phyloP scores from a whole-genome alignment of 2,888 invertebrate species.

The Drosophila mettleri region DNA sequence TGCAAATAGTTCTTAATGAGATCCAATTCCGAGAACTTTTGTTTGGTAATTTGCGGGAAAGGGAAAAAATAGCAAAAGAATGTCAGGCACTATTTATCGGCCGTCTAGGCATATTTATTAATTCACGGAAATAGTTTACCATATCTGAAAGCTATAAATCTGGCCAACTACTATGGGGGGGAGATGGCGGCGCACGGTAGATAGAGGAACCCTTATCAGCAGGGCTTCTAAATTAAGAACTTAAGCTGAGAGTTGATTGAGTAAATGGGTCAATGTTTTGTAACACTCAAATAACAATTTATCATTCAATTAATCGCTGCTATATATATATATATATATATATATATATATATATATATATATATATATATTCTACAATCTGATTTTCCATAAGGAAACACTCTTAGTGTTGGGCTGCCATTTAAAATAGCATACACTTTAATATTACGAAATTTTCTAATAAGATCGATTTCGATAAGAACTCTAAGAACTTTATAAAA shows the following conservation, averaged over 20 bases:
- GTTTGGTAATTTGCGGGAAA: constrained; percentile 34
- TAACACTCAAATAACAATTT: constrained; percentile 9
- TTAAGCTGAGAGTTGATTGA: constrained; percentile 11
- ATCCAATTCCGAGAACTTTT: constrained; percentile 34
- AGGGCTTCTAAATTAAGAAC: constrained; percentile 19
- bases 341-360: neutral
- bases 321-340: neutral
- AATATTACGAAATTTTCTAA: neutral
- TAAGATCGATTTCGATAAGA: neutral
- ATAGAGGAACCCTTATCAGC: constrained; percentile 17
- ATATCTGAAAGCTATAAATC: constrained; percentile 26
- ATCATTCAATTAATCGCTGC: constrained; percentile 18
- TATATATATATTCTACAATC: neutral
- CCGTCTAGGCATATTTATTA: constrained; percentile 18
- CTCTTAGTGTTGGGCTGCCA: too few relatives aligned
- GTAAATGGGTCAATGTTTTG: constrained; percentile 4
- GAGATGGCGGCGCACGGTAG: neutral
- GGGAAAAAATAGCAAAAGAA: constrained; percentile 10
- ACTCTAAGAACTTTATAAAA: neutral
- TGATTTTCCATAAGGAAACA: neutral
- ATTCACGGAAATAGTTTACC: constrained; percentile 16
- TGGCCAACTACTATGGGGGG: too few relatives aligned
- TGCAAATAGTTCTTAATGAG: constrained; percentile 47
- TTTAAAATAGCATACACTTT: constrained; percentile 23
- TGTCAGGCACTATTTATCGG: constrained; percentile 7